These are phyloP conservation scores for Schlechtendalia chinensis DNA, from an alignment of 1,140 invertebrate species.

Conservation along the genomic window DNA sequence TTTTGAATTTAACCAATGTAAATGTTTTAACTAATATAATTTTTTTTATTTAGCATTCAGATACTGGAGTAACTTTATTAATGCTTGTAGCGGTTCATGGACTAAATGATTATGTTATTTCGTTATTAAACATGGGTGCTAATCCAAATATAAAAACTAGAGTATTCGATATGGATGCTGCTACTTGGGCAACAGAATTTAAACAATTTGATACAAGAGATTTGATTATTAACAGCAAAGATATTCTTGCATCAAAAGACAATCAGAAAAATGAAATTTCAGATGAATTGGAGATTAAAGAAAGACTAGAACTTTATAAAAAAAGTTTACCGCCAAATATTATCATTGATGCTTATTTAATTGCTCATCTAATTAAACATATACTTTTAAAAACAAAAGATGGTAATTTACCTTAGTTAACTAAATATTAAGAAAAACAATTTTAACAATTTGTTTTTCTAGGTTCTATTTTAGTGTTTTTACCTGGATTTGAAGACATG, in stretches of 20 bases:
- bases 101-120: constrained; percentile 64
- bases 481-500: constrained; percentile 51
- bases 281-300: constrained; percentile 16
- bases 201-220: constrained; percentile 44
- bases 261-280: constrained; percentile 18
- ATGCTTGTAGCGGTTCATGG: constrained; percentile 75
- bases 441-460: neutral
- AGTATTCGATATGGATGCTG: constrained; percentile 35
- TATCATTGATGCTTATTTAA: constrained; percentile 41
- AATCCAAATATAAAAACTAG: constrained; percentile 65
- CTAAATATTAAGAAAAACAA: neutral
- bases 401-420: neutral
- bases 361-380: constrained; percentile 35
- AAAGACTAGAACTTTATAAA: constrained; percentile 41
- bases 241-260: neutral
- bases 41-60: constrained; percentile 62
- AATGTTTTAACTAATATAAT: neutral
- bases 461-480: constrained; percentile 51
- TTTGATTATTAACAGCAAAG: constrained; percentile 30
- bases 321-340: constrained; percentile 42
- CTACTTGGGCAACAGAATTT: constrained; percentile 41
- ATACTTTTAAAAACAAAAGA: constrained; percentile 36
- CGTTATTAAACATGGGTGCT: constrained; percentile 70
- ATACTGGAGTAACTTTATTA: constrained; percentile 69
- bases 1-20: too few species aligned